Conservation (phyloP, 2,797 vertebrate genomes). For the Ctenopoma kingsleyae region DNA sequence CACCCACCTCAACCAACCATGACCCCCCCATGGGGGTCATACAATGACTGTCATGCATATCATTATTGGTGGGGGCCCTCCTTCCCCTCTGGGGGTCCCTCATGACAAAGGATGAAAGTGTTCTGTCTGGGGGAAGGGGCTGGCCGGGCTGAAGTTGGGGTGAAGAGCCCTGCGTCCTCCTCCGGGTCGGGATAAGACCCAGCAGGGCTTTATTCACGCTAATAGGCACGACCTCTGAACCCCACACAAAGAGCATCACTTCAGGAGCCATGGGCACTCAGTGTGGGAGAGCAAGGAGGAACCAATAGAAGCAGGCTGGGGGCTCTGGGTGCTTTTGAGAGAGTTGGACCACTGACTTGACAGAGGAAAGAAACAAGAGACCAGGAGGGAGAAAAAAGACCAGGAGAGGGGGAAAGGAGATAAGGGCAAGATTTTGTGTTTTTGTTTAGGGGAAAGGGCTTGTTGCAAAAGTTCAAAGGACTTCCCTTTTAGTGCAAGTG, state of each 20-base stretch:
- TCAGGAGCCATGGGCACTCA: slow-evolving; percentile 82
- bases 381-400: slow-evolving; percentile 54
- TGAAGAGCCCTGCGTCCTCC: slow-evolving; percentile 88
- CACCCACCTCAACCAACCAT: slow-evolving; percentile 80
- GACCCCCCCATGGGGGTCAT: slow-evolving; percentile 81
- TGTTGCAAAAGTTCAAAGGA: slow-evolving; percentile 77
- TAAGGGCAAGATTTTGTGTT: slow-evolving; percentile 75
- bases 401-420: slow-evolving; percentile 64
- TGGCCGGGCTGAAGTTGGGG: slow-evolving; percentile 74
- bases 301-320: slow-evolving; percentile 68
- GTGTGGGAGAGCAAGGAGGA: slow-evolving; percentile 78
- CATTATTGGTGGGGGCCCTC: slow-evolving; percentile 91
- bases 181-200: slow-evolving; percentile 87
- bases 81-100: slow-evolving; percentile 91
- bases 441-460: slow-evolving; percentile 74
- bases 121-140: slow-evolving; percentile 84
- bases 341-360: slow-evolving; percentile 77
- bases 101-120: slow-evolving; percentile 95
- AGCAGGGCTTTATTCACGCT: slow-evolving; percentile 87
- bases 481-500: slow-evolving; percentile 65
- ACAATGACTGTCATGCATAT: slow-evolving; percentile 90
- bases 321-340: slow-evolving; percentile 70
- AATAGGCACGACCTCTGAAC: slow-evolving; percentile 85
- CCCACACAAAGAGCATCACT: slow-evolving; percentile 84
- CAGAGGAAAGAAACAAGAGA: slow-evolving; percentile 70